Evolutionary conservation across 2,113 vertebrate genomes (phyloP).

Genomic region (Chionomys nivalis): DNA sequence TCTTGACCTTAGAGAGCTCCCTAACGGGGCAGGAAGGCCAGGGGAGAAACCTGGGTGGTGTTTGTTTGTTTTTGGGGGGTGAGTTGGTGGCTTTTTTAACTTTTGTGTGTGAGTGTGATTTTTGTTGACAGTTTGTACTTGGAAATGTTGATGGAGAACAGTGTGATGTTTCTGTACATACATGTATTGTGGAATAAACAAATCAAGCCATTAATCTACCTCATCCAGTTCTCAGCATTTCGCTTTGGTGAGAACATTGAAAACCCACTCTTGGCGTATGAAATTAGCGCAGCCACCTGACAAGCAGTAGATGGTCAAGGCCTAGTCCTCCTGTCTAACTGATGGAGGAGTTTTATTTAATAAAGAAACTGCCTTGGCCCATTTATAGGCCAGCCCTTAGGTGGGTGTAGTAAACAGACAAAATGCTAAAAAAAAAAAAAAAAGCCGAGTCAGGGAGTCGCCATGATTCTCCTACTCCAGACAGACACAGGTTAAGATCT

Average conservation of each 20-base stretch:
- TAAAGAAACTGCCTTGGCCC: too few relatives aligned
- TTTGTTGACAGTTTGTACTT: background rate
- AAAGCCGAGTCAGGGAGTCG: too few relatives aligned
- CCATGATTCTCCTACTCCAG: too few relatives aligned
- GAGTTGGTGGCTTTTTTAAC: background rate
- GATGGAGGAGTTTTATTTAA: too few relatives aligned
- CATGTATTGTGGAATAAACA: background rate
- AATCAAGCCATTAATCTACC: background rate
- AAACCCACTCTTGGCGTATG: background rate
- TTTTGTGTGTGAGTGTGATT: background rate
- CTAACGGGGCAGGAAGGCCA: accelerated
- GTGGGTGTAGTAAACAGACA: too few relatives aligned
- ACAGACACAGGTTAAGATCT: too few relatives aligned
- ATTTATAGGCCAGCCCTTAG: too few relatives aligned
- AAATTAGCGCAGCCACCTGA: background rate
- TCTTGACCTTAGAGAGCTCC: background rate
- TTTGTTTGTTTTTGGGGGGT: too few relatives aligned
- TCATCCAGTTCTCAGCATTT: background rate
- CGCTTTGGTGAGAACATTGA: background rate
- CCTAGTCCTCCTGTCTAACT: background rate
- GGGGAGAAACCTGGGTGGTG: background rate
- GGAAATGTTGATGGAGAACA: too few relatives aligned
- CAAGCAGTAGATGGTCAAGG: background rate
- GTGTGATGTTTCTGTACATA: background rate
- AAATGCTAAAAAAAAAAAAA: too few relatives aligned